Base-by-base conservation (phyloP, 2,113 vertebrate genomes). In the Lasiurus borealis region DNA sequence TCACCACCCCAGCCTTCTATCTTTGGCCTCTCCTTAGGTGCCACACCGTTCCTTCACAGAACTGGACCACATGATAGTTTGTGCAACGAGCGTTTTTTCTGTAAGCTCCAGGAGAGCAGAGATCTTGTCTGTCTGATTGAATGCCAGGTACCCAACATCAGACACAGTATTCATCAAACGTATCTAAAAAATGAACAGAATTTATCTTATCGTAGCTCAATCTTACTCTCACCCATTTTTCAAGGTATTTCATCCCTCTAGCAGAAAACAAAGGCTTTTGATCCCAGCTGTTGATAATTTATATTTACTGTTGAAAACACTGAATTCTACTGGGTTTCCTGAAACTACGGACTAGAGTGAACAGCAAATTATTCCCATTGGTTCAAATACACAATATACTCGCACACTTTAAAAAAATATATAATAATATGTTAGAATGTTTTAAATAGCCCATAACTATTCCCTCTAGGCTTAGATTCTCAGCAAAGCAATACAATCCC, bases 261-360 rank as follows among this genome's bases (percentile, higher is more conserved):
- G 6, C 13, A 85, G 31, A 62, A 84, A 80, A 96, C 80, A 44
- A 94, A 91, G 16, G 14, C 40, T 77, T 64, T 64, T 86, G 46
- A 57, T 87, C 15, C 18, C 72, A 69, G 34, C 59, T 83, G 8
- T 25, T 93, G 62, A 83, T 23, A 52, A 78, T 52, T 57, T 59
- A 54, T 75, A 40, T 25, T 84, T 96, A 16, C 36, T 82, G 44
- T 15, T 44, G n/a, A 68, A 77, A 72, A 72, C 7, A 72, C 12
- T 31, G 31, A 8, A 66, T 85, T 81, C 46, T 72, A 21, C 46
- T 87, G 85, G 34, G 34, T 59, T 82, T 88, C 46, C 46, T 86
- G 23, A 11, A 77, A 93, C 34, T 40, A 88, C 27, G 69, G 23
- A 88, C 1, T 27, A 91, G 34, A 14, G 18, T 23, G 5, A 93